Percentiles rank a stretch among this genome's conserved stretches.
Evolutionary conservation across 2,113 vertebrate species (phyloP).

Genomic region (Labeo rohita): DNA sequence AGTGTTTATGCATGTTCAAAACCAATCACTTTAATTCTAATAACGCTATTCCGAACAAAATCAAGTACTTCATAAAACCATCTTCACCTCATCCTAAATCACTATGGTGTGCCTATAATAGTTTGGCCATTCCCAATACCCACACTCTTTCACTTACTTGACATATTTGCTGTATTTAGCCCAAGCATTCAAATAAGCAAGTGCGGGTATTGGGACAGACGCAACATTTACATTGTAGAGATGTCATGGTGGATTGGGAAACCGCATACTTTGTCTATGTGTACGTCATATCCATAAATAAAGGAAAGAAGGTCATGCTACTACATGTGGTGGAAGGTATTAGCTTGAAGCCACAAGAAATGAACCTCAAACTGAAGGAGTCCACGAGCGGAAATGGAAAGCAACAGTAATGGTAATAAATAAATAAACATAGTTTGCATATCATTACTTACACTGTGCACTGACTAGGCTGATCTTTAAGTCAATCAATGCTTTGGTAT

Average conservation of each 20-base stretch:
- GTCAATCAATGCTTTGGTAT: neutral
- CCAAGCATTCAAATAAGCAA: neutral
- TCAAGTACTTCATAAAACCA: too few species aligned
- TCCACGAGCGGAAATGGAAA: neutral
- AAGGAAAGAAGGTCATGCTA: neutral
- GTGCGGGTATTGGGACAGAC: neutral
- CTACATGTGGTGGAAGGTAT: neutral
- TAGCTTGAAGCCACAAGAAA: neutral
- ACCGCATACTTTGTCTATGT: neutral
- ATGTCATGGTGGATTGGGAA: neutral
- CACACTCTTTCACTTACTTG: neutral
- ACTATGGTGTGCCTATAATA: too few species aligned
- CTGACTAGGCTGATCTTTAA: neutral
- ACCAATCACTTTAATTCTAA: neutral
- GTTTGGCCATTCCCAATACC: neutral
- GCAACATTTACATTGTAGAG: neutral
- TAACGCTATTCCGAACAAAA: neutral
- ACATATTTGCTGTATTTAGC: neutral
- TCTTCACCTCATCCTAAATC: too few species aligned
- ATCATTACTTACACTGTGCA: neutral
- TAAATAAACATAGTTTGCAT: neutral
- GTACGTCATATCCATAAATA: neutral
- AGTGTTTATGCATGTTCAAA: conserved; percentile 19
- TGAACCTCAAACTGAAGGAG: neutral
- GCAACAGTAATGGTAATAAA: neutral